Conservation (phyloP, 2,113 vertebrate genomes). For the Catagonus wagneri region DNA sequence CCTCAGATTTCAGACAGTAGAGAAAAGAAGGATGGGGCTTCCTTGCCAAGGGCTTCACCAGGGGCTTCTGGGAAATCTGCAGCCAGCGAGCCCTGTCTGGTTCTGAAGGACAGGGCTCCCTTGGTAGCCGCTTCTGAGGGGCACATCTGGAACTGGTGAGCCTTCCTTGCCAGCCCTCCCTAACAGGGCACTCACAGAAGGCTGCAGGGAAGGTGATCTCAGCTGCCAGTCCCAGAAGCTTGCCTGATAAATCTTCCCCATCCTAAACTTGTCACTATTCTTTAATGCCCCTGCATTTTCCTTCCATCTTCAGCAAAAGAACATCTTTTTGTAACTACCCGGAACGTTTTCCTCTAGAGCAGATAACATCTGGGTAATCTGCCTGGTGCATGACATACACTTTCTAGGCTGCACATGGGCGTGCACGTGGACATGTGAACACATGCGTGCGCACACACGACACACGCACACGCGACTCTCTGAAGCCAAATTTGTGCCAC, state of each 20-base stretch:
- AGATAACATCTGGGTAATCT: neutral
- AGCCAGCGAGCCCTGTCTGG: neutral
- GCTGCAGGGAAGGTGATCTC: neutral
- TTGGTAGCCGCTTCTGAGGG: neutral
- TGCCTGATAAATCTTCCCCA: neutral
- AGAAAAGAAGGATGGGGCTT: neutral
- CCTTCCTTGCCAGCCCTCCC: neutral
- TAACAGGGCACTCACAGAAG: neutral
- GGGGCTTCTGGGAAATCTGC: neutral
- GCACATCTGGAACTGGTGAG: neutral
- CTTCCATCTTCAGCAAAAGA: neutral
- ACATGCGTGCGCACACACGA: neutral
- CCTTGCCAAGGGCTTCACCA: neutral
- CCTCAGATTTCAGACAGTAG: neutral
- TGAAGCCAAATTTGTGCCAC: neutral
- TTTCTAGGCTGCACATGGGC: neutral
- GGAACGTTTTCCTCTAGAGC: neutral
- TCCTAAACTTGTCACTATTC: neutral
- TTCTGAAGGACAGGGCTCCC: neutral
- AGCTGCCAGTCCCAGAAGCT: neutral
- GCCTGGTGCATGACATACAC: too few species aligned
- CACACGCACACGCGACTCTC: neutral
- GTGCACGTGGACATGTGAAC: too few species aligned
- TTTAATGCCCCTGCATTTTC: neutral
- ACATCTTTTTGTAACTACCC: neutral